Conservation (phyloP, 2,888 invertebrate species). For the Dorcus parallelipipedus region DNA sequence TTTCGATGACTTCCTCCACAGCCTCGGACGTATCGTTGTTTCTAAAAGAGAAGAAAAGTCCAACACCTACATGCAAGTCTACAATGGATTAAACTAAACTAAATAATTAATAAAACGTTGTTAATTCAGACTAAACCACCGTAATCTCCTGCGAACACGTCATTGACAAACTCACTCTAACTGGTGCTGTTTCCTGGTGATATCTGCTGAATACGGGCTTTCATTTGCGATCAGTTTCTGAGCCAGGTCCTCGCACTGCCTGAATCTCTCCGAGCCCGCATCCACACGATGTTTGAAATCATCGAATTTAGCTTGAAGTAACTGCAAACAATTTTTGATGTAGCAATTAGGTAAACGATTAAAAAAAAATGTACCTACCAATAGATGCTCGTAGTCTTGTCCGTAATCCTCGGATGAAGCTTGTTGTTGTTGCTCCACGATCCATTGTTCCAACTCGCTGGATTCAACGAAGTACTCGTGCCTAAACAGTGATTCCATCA, state of each 20-base stretch:
- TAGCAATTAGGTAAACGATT: background rate
- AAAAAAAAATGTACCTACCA: constrained; percentile 51
- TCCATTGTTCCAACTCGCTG: constrained; percentile 88
- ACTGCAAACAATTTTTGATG: constrained; percentile 47
- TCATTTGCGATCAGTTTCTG: constrained; percentile 83
- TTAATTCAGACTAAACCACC: constrained; percentile 9
- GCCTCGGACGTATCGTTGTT: constrained; percentile 46
- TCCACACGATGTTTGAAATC: constrained; percentile 90
- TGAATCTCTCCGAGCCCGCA: constrained; percentile 85
- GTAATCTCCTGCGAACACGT: background rate
- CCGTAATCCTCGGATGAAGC: constrained; percentile 93
- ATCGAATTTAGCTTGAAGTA: constrained; percentile 85
- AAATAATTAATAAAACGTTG: background rate
- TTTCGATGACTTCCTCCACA: constrained; percentile 51
- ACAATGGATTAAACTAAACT: background rate
- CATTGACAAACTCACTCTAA: constrained; percentile 62
- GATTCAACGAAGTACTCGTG: constrained; percentile 91
- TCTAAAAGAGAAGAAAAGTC: constrained; percentile 44
- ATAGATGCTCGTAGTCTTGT: constrained; percentile 86
- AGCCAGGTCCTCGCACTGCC: constrained; percentile 85
- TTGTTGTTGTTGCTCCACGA: constrained; percentile 83
- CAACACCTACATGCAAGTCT: constrained; percentile 38
- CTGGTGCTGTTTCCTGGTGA: constrained; percentile 82
- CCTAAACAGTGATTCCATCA: constrained; percentile 85
- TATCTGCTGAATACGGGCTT: constrained; percentile 80